Evolutionary conservation across 2,113 vertebrate species (phyloP).

Genomic region (Melanerpes aurifrons): DNA sequence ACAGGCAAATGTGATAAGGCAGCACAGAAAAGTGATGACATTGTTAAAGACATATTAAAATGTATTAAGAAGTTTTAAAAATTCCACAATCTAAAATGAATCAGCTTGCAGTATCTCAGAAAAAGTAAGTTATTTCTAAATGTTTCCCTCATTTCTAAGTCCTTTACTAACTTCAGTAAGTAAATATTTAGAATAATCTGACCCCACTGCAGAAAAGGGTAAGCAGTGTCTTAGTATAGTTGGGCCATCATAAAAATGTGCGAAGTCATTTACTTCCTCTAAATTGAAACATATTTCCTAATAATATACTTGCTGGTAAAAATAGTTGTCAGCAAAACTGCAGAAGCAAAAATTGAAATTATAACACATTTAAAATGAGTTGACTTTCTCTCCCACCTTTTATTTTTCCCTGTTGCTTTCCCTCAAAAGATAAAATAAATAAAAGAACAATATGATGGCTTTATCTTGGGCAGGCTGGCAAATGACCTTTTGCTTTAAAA

Average conservation of each 20-base stretch:
- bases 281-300: neutral
- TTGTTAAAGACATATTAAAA: slow-evolving; percentile 54
- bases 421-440: neutral
- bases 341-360: neutral
- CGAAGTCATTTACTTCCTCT: neutral
- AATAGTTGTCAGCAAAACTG: neutral
- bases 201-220: neutral
- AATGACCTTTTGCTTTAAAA: neutral
- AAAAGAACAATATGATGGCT: neutral
- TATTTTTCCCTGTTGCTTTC: neutral
- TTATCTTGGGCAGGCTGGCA: slow-evolving; percentile 16
- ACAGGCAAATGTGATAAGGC: slow-evolving; percentile 27
- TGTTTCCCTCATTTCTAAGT: neutral
- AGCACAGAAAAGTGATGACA: slow-evolving; percentile 24
- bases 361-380: neutral
- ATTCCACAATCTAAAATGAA: slow-evolving; percentile 45
- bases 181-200: slow-evolving; percentile 12
- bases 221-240: neutral
- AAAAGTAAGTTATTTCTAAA: slow-evolving; percentile 30
- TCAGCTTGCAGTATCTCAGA: slow-evolving; percentile 28
- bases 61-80: slow-evolving; percentile 39
- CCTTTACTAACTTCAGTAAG: neutral
- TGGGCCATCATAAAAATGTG: neutral
- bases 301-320: neutral
- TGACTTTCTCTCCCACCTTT: neutral